Conservation (phyloP, 1,140 invertebrate species). For the Penaeus vannamei region DNA sequence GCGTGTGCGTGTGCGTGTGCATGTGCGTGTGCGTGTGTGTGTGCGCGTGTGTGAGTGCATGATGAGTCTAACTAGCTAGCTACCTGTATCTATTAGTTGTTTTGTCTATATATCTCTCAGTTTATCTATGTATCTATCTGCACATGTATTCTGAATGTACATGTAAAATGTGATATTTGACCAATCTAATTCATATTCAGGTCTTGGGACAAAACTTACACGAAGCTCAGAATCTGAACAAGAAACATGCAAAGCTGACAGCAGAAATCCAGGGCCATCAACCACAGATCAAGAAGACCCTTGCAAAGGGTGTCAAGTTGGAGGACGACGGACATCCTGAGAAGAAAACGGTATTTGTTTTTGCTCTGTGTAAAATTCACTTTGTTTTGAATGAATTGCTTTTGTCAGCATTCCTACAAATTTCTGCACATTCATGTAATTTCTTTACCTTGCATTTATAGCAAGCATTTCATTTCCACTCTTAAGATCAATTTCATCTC, state of each 20-base stretch:
- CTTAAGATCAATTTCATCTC: background rate
- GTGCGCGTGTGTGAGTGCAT: no score
- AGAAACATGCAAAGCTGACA: conserved; percentile 94
- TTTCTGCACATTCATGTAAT: background rate
- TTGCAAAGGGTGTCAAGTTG: conserved; percentile 71
- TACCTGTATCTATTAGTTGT: no score
- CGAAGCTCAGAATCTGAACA: conserved; percentile 91
- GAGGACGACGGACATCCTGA: conserved; percentile 52
- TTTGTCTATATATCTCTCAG: no score
- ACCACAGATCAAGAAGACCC: conserved; percentile 85
- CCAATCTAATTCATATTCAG: background rate
- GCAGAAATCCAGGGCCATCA: conserved; percentile 84
- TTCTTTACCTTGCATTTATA: background rate
- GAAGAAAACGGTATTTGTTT: conserved; percentile 31
- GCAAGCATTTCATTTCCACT: background rate
- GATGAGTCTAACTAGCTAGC: no score
- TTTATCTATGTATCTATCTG: no score
- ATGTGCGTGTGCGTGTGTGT: no score
- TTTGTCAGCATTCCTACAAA: no score
- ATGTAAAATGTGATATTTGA: background rate
- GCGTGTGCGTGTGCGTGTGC: no score
- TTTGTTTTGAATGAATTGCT: background rate
- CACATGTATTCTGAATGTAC: no score
- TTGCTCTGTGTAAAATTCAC: background rate
- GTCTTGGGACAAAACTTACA: conserved; percentile 85